Evolutionary conservation across 2,797 vertebrate species (phyloP).

Genomic region (Catostomus latipinnis): DNA sequence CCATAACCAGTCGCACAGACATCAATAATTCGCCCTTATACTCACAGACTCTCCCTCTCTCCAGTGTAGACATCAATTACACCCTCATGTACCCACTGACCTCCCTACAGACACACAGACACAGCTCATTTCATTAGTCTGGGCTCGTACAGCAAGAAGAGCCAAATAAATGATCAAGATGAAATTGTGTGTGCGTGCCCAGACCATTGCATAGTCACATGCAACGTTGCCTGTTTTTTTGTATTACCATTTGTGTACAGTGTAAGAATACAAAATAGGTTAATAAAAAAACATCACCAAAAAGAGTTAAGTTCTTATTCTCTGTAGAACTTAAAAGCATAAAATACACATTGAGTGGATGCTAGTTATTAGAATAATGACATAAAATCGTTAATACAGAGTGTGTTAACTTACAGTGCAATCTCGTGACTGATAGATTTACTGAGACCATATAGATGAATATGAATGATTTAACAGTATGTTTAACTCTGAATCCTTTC

Average conservation of each 20-base stretch:
- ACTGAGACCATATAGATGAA: background rate
- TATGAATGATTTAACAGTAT: conserved; percentile 12
- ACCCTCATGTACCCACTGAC: conserved; percentile 43
- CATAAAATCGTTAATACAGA: too few species aligned
- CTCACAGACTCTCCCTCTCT: background rate
- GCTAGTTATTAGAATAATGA: background rate
- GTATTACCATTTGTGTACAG: too few species aligned
- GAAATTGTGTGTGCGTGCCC: conserved; percentile 9
- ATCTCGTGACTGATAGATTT: background rate
- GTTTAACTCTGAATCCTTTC: background rate
- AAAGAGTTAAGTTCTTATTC: too few species aligned
- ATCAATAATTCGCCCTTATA: conserved; percentile 33
- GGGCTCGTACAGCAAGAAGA: conserved; percentile 33
- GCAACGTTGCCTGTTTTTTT: background rate
- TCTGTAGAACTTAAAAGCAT: too few species aligned
- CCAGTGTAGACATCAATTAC: conserved; percentile 38
- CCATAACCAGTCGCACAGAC: conserved; percentile 38
- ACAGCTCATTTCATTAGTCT: conserved; percentile 50
- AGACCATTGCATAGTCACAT: background rate
- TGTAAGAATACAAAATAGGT: background rate
- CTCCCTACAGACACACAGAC: conserved; percentile 19
- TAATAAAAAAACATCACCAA: too few species aligned
- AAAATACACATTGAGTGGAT: background rate
- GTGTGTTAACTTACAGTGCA: background rate
- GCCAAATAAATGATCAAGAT: conserved; percentile 35